phyloP scores from a whole-genome alignment of 2,797 vertebrate species.

The Thalassophryne amazonica region DNA sequence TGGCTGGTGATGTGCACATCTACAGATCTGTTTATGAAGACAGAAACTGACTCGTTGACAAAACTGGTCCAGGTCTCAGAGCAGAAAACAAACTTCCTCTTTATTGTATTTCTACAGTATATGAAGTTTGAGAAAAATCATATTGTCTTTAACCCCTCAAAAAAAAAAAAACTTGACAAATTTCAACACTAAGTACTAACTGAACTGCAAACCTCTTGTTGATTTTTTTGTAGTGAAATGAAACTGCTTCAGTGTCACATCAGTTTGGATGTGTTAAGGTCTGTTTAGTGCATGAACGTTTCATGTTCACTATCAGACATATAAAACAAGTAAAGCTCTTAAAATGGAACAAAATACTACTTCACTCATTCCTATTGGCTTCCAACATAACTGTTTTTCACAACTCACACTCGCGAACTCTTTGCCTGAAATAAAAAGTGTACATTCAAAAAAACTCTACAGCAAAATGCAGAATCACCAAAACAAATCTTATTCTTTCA shows the following conservation, averaged over 20 bases:
- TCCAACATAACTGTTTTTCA: too few species aligned
- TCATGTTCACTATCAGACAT: constrained; percentile 56
- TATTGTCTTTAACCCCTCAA: not conserved
- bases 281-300: constrained; percentile 78
- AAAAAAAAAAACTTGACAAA: not conserved
- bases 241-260: not conserved
- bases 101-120: not conserved
- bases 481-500: constrained; percentile 18
- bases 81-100: not conserved
- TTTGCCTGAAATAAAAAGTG: constrained; percentile 31
- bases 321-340: constrained; percentile 72
- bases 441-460: constrained; percentile 66
- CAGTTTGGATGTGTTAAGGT: not conserved
- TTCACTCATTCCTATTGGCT: constrained; percentile 29
- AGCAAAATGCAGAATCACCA: constrained; percentile 20
- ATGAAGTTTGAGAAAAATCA: not conserved
- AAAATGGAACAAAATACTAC: constrained; percentile 50
- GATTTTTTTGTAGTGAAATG: not conserved
- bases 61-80: too few species aligned
- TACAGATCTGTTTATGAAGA: too few species aligned
- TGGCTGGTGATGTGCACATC: too few species aligned
- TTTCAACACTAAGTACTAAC: not conserved
- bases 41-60: too few species aligned
- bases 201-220: not conserved
- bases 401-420: too few species aligned